Evolutionary conservation across 2,888 invertebrate genomes (phyloP), one percentile per base, ranked within the genome.

Genomic region (Trissoscelio sp.): DNA sequence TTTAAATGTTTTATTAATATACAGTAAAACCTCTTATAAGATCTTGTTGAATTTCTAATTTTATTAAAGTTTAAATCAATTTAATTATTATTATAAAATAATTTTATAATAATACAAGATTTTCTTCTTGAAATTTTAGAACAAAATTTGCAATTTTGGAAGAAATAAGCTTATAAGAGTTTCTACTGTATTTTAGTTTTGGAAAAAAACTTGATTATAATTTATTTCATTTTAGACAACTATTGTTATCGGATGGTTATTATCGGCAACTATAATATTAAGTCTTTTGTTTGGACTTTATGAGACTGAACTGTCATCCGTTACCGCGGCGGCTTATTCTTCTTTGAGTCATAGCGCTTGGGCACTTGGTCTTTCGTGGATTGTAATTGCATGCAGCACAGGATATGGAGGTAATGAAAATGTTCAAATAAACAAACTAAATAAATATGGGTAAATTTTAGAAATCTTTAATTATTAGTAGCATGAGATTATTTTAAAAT

Each of bases 331-430:
- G 0, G 94, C 95, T 2, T 96, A 96, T 91, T 96, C 96, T 86
- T 95, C 96, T 2, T 91, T 97, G 11, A 96, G 96, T 74, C 96
- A 97, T 91, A 95, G 96, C 58, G 94, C 96, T 28, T 97, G 97
- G 97, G 96, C 96, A 0, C 91, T 95, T 31, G 95, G 95, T 46
- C 92, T 97, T 16, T 94, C 96, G 0, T 97, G 97, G 97, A 94
- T 97, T 87, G 96, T 97, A 70, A 92, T 97, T 58, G 97, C 97
- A 4, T 97, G 97, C 89, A 95, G 96, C 22, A 96, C 96, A 1
- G 97, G 97, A 57, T 94, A 96, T 88, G 96, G 96, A 91, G 96
- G 96, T 94, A 42, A 12, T 74, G n/a, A n/a, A n/a, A n/a, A n/a
- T n/a, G n/a, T n/a, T n/a, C n/a, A n/a, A n/a, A n/a, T n/a, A n/a